Evolutionary conservation across 1,140 invertebrate genomes (phyloP).

Genomic region (Trinorchestia longiramus): DNA sequence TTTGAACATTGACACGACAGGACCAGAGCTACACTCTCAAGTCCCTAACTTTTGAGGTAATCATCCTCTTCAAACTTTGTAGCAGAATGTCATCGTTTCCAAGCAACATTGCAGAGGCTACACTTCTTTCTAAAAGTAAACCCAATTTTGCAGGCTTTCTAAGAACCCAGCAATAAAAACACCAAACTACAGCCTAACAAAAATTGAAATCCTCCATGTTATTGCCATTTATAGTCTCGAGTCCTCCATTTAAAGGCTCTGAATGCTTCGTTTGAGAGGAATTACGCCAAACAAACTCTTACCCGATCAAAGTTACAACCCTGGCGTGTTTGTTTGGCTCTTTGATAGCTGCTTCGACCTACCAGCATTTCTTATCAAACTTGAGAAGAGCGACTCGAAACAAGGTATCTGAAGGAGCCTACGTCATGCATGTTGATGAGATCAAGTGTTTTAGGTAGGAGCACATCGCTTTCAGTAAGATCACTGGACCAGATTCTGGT

Average conservation of each 20-base stretch:
- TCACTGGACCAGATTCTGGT: not conserved
- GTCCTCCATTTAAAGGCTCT: not conserved
- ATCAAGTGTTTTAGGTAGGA: not conserved
- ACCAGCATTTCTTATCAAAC: slow-evolving; percentile 11
- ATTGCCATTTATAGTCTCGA: not conserved
- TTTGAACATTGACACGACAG: not conserved
- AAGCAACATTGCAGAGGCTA: not conserved
- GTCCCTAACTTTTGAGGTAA: not conserved
- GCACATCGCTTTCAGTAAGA: not conserved
- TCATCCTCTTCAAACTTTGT: not conserved
- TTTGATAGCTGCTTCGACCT: slow-evolving; percentile 8
- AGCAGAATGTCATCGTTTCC: not conserved
- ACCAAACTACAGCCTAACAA: not conserved
- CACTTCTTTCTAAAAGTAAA: not conserved
- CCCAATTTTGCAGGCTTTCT: not conserved
- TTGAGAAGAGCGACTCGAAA: slow-evolving; percentile 11
- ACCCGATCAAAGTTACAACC: not conserved
- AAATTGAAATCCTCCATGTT: not conserved
- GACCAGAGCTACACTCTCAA: not conserved
- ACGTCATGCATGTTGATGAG: slow-evolving; percentile 19
- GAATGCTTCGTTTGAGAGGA: slow-evolving; percentile 10
- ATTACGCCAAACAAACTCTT: not conserved
- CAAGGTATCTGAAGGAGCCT: not conserved
- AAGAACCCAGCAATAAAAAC: not conserved
- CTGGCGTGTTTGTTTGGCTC: not conserved